These are phyloP conservation scores for Prinia subflava DNA, from an alignment of 2,113 vertebrate species.

Conservation along the genomic window DNA sequence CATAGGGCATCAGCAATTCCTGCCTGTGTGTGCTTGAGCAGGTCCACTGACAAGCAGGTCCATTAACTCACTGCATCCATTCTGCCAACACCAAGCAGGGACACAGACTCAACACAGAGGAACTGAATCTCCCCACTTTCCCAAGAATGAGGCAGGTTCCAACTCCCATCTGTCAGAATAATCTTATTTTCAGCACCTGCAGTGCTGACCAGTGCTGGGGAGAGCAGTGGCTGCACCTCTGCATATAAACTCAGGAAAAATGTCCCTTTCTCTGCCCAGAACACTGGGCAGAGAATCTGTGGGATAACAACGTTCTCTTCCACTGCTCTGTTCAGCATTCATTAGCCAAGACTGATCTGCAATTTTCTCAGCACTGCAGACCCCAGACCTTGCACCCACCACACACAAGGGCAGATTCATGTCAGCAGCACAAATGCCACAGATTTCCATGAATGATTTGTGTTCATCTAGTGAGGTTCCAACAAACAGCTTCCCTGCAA, in stretches of 20 bases:
- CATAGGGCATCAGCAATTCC: slow-evolving; percentile 42
- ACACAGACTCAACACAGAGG: rapidly evolving
- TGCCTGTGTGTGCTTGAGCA: not conserved
- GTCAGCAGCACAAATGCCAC: not conserved
- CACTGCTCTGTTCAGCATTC: not conserved
- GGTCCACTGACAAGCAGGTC: not conserved
- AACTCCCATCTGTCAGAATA: not conserved
- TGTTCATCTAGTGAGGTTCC: not conserved
- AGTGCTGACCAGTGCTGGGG: not conserved
- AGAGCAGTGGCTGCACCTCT: not conserved
- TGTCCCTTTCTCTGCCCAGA: not conserved
- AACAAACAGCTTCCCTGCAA: not conserved
- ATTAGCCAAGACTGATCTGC: not conserved
- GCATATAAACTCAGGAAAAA: not conserved
- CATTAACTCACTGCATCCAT: not conserved
- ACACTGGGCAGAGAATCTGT: no score
- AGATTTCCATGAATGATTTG: not conserved
- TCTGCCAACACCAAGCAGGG: not conserved
- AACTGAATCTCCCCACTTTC: not conserved
- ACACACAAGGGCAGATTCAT: not conserved
- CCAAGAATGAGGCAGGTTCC: not conserved
- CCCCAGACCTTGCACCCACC: not conserved
- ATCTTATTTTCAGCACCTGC: not conserved
- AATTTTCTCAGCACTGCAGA: not conserved
- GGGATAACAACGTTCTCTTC: rapidly evolving